Percentiles rank a stretch among this genome's conserved stretches.
Evolutionary conservation across 2,888 invertebrate genomes (phyloP).

Genomic region (Hyposoter dolosus): DNA sequence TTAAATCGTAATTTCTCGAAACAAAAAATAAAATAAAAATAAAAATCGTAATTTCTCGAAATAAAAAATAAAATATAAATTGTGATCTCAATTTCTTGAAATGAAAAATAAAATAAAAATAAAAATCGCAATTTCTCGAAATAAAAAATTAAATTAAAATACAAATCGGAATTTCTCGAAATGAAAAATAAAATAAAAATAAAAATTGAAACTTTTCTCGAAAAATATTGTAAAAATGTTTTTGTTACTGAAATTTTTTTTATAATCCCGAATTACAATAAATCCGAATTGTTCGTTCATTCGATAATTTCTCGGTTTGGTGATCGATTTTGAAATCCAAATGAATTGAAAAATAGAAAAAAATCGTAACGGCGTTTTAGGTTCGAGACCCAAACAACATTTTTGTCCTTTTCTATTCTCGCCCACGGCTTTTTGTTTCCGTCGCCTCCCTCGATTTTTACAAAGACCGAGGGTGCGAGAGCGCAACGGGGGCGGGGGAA

Average conservation of each 20-base stretch:
- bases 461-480: constrained; percentile 17
- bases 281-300: background rate
- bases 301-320: background rate
- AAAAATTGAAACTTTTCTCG: no score
- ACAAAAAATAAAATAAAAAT: no score
- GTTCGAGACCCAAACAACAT: constrained; percentile 29
- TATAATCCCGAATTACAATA: background rate
- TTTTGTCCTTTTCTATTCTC: constrained; percentile 36
- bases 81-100: no score
- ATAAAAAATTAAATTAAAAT: no score
- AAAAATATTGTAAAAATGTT: background rate
- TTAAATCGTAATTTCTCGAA: no score
- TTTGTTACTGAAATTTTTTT: background rate
- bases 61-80: no score
- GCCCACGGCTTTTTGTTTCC: constrained; percentile 31
- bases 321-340: background rate
- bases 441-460: constrained; percentile 31
- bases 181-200: no score
- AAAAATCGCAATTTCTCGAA: no score
- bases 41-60: no score
- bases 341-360: background rate
- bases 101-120: no score
- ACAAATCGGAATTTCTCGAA: no score
- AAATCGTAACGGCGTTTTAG: background rate
- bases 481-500: constrained; percentile 1